Conservation (phyloP, 2,113 vertebrate species). For the Plecturocebus donacophilus region DNA sequence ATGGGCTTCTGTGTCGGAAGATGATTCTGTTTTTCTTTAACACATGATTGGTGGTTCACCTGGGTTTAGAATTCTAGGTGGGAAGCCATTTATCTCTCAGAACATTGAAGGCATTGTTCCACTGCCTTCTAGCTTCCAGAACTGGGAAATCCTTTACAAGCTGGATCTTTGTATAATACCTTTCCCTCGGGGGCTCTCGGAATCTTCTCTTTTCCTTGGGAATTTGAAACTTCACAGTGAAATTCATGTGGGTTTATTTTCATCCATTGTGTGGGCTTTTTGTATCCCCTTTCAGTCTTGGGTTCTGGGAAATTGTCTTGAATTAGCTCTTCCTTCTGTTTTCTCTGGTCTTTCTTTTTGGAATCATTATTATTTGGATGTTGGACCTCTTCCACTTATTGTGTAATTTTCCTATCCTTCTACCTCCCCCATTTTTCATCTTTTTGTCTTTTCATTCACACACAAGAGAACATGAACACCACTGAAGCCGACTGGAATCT, state of each 20-base stretch:
- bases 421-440: background rate
- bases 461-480: background rate
- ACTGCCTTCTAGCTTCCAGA: background rate
- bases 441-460: background rate
- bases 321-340: constrained; percentile 23
- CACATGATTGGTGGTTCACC: background rate
- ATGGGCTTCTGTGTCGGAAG: background rate
- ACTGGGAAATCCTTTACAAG: background rate
- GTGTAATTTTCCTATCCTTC: background rate
- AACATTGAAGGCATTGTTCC: background rate
- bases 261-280: constrained; percentile 23
- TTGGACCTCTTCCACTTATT: background rate
- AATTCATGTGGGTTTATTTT: constrained; percentile 35
- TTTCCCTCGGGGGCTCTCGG: background rate
- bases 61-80: background rate
- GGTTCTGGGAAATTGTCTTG: background rate
- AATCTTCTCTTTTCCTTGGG: background rate
- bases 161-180: background rate
- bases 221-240: constrained; percentile 30
- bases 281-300: constrained; percentile 5
- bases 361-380: background rate
- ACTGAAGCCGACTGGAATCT: background rate
- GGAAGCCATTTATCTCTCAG: background rate
- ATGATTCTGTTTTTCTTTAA: background rate
- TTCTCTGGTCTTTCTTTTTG: background rate